A percentile compares a stretch with the other conserved stretches of the same genome.
These are phyloP conservation scores for Cottus gobio DNA, from an alignment of 2,113 vertebrate genomes.

Conservation along the genomic window DNA sequence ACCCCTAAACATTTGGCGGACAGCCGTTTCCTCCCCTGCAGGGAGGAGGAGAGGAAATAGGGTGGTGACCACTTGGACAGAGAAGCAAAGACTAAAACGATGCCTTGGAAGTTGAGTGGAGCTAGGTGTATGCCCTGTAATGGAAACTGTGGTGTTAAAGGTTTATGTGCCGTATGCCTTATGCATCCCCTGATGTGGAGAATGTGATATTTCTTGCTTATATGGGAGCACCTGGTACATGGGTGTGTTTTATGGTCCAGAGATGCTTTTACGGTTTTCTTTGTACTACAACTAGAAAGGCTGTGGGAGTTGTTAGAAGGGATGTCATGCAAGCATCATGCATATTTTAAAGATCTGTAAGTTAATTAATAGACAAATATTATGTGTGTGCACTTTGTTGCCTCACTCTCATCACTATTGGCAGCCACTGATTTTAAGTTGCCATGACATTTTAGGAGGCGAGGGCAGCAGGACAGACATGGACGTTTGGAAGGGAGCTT, in stretches of 20 bases:
- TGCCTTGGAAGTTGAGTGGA: conserved; percentile 44
- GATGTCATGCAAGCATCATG: not conserved
- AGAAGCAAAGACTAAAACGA: conserved; percentile 19
- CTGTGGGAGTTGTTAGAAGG: not conserved
- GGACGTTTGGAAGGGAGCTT: conserved; percentile 50
- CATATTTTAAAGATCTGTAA: not conserved
- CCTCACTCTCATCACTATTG: not conserved
- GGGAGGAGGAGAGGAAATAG: conserved; percentile 40
- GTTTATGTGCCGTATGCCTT: not conserved
- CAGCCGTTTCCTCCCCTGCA: conserved; percentile 48
- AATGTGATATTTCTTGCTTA: not conserved
- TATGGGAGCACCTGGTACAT: not conserved
- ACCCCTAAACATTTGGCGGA: conserved; percentile 66
- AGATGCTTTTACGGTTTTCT: not conserved
- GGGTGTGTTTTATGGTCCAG: not conserved
- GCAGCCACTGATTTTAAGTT: not conserved
- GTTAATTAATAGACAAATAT: not conserved
- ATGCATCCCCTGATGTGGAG: not conserved
- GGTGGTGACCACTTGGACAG: conserved; percentile 59
- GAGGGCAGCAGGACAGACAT: conserved; percentile 23
- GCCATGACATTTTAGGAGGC: conserved; percentile 2
- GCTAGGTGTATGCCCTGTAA: conserved; percentile 3
- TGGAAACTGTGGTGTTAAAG: not conserved
- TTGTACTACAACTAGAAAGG: not conserved
- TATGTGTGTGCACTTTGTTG: not conserved